Conservation (phyloP, 2,797 vertebrate species). For the Crocidura indochinensis region DNA sequence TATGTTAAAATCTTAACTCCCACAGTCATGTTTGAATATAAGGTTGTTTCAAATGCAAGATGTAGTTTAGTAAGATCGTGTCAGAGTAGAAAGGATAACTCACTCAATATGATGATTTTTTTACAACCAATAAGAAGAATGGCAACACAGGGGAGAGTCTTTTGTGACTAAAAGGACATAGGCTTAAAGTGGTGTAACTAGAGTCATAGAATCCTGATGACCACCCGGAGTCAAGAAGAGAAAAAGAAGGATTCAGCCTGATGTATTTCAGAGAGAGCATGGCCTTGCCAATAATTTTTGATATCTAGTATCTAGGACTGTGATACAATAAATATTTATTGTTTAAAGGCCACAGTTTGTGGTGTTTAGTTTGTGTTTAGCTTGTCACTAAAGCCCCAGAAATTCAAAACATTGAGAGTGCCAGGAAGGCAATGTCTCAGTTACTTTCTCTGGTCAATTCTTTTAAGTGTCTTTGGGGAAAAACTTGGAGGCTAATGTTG, state of each 20-base stretch:
- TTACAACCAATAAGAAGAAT: too few species aligned
- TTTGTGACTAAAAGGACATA: neutral
- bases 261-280: neutral
- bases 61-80: neutral
- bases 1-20: neutral
- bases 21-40: constrained; percentile 3
- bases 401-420: neutral
- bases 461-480: neutral
- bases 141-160: neutral
- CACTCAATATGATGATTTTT: neutral
- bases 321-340: neutral
- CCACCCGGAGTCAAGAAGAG: neutral
- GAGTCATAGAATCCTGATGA: neutral
- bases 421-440: neutral
- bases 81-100: neutral
- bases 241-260: neutral
- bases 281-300: neutral
- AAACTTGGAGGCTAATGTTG: neutral
- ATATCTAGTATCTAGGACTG: neutral
- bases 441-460: neutral
- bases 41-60: neutral
- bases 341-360: neutral
- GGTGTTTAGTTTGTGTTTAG: too few species aligned
- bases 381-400: neutral
- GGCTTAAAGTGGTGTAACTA: neutral